Evolutionary conservation across 2,888 invertebrate species (phyloP).

Genomic region (Aleiodes alternator): DNA sequence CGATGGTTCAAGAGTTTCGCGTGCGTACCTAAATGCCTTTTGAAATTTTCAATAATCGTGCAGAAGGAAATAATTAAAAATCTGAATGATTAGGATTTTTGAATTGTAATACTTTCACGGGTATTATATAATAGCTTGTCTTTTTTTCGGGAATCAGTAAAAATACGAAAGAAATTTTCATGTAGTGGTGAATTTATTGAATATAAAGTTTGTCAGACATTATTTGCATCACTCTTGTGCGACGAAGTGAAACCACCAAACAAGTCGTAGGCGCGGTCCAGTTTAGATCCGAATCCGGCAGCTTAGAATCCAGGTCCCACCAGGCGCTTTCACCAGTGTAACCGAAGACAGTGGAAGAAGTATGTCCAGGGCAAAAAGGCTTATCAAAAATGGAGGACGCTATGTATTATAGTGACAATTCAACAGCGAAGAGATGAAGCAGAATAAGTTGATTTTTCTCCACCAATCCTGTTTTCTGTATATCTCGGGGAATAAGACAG

Average conservation of each 20-base stretch:
- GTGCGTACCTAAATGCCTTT: too few relatives aligned
- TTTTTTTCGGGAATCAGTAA: background rate
- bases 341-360: conserved; percentile 7
- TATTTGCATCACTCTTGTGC: conserved; percentile 29
- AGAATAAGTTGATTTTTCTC: too few relatives aligned
- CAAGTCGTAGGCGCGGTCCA: conserved; percentile 32
- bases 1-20: too few relatives aligned
- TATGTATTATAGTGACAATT: too few relatives aligned
- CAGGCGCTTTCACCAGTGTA: conserved; percentile 41
- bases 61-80: too few relatives aligned
- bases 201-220: conserved; percentile 10
- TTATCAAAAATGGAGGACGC: background rate
- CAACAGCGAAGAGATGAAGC: too few relatives aligned
- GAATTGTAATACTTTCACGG: background rate
- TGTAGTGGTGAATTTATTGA: background rate
- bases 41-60: too few relatives aligned
- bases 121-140: background rate
- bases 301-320: background rate
- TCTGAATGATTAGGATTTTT: too few relatives aligned
- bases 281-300: conserved; percentile 31
- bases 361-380: background rate
- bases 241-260: conserved; percentile 30
- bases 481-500: too few relatives aligned
- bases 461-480: too few relatives aligned
- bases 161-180: background rate